Evolutionary conservation across 92 coral and sea anemone genomes (phyloP).

Genomic region (Phenganax subtilis): DNA sequence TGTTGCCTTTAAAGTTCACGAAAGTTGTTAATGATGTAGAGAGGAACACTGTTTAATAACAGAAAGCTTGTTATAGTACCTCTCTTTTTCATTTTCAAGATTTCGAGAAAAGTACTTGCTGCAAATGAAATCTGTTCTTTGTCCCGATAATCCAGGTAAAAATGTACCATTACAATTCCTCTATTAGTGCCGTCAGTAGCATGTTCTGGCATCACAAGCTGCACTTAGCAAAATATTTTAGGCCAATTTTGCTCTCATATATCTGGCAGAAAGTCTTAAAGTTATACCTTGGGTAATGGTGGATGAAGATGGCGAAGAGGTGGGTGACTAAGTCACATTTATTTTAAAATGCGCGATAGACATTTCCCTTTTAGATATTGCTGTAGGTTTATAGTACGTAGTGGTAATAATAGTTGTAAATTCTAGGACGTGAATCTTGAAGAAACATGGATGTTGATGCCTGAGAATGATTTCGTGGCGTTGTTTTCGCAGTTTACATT

Average conservation of each 20-base stretch:
- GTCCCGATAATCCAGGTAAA: constrained; percentile 36
- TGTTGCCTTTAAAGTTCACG: too few species aligned
- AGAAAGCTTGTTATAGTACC: neutral
- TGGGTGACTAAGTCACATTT: neutral
- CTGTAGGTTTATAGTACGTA: neutral
- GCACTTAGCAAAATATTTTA: neutral
- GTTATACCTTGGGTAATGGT: constrained; percentile 82
- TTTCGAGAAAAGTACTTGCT: constrained; percentile 30
- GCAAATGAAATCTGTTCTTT: constrained; percentile 31
- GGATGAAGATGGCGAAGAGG: constrained; percentile 99
- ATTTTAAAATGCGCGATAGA: neutral
- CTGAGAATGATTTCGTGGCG: constrained; percentile 77
- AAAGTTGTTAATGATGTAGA: too few species aligned
- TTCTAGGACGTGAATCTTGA: constrained; percentile 90
- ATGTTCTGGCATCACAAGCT: too few species aligned
- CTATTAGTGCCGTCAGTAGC: too few species aligned
- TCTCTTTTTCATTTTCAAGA: constrained; percentile 7
- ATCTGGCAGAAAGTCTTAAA: constrained; percentile 47
- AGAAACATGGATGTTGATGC: constrained; percentile 82
- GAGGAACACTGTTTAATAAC: too few species aligned
- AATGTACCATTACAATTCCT: neutral
- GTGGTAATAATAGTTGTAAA: neutral
- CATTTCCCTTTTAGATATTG: neutral
- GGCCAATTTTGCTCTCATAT: neutral
- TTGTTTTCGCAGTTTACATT: constrained; percentile 88